Percentiles rank a stretch among this genome's conserved stretches.
phyloP scores from a whole-genome alignment of 2,113 vertebrate species.

The Pomatostomus ruficeps region DNA sequence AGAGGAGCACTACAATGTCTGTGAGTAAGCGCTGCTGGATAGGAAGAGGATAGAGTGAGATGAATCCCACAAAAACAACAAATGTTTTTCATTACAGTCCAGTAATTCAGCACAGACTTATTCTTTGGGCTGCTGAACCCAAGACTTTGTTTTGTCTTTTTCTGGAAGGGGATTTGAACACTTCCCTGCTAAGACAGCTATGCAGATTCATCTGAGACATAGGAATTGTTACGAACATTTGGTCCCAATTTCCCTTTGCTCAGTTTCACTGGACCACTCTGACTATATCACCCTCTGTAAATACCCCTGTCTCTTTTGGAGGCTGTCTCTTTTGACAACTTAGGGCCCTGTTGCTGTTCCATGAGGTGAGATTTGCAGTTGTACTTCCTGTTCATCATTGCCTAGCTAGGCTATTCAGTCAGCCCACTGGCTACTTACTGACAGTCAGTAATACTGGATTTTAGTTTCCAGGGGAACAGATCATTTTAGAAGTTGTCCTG shows the following conservation, averaged over 20 bases:
- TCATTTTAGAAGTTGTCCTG: neutral
- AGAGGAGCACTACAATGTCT: neutral
- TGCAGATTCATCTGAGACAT: neutral
- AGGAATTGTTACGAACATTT: neutral
- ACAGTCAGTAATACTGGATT: neutral
- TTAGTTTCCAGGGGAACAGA: neutral
- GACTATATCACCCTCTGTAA: neutral
- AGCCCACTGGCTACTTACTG: neutral
- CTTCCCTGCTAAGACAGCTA: neutral
- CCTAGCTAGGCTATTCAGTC: neutral
- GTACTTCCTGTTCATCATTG: neutral
- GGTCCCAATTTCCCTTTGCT: neutral
- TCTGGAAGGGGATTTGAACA: conserved; percentile 1
- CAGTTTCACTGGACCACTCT: neutral
- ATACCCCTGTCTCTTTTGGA: neutral
- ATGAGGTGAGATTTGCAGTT: neutral
- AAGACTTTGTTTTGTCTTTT: neutral
- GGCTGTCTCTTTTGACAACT: neutral
- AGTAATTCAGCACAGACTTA: conserved; percentile 19
- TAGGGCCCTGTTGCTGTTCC: neutral
- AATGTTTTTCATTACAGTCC: conserved; percentile 13
- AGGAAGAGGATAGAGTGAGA: neutral
- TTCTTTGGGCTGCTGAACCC: neutral
- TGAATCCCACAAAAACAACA: conserved; percentile 1
- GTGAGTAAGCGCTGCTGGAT: neutral